A percentile compares a stretch with the other conserved stretches of the same genome.
Conservation (phyloP, 2,797 vertebrate species). For the Eurystomus glaucurus region DNA sequence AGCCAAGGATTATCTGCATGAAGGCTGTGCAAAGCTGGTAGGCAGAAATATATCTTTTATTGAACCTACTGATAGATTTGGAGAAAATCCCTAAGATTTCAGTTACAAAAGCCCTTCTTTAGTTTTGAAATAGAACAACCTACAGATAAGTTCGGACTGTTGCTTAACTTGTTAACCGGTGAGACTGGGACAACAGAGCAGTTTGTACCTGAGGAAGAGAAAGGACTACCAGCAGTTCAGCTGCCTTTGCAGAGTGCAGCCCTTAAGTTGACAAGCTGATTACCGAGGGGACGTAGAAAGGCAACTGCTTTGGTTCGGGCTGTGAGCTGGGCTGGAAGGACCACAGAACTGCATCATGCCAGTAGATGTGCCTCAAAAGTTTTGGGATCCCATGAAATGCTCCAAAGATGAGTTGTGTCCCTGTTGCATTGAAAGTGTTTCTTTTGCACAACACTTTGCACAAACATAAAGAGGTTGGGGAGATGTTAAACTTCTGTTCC, state of each 20-base stretch:
- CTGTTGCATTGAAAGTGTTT: not conserved
- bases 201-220: not conserved
- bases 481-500: not conserved
- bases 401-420: fast-evolving
- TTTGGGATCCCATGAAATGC: not conserved
- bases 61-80: not conserved
- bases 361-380: not conserved
- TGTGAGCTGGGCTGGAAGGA: not conserved
- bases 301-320: not conserved
- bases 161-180: not conserved
- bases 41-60: not conserved
- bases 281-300: not conserved
- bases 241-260: not conserved
- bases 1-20: not conserved
- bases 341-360: not conserved
- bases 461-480: not conserved
- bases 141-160: not conserved
- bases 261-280: not conserved
- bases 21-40: not conserved
- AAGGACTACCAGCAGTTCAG: not conserved
- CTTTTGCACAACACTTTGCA: not conserved
- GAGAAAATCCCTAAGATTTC: not conserved
- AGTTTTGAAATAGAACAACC: not conserved
- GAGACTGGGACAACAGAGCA: not conserved
- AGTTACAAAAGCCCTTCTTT: not conserved